Percentiles rank a stretch among this genome's conserved stretches.
phyloP scores from a whole-genome alignment of 2,888 invertebrate genomes.

The Xylota segnis region DNA sequence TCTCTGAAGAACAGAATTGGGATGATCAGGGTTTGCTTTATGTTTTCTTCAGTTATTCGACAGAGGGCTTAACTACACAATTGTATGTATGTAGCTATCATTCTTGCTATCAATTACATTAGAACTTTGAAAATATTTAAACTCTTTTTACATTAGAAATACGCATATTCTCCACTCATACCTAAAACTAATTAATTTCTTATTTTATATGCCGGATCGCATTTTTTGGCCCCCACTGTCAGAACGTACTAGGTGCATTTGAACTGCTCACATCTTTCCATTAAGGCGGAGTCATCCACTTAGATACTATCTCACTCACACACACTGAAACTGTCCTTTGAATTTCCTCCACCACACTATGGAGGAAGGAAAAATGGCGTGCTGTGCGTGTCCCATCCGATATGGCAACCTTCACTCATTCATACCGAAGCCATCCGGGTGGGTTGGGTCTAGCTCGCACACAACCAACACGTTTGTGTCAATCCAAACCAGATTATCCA shows the following conservation, averaged over 20 bases:
- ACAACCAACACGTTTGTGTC: not conserved
- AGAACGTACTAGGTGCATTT: slow-evolving; percentile 32
- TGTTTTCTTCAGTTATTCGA: too few species aligned
- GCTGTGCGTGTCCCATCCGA: slow-evolving; percentile 23
- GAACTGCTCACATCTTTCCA: not conserved
- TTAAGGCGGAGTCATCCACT: slow-evolving; percentile 35
- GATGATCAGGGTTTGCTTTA: too few species aligned
- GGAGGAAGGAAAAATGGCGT: slow-evolving; percentile 62
- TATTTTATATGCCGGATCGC: too few species aligned
- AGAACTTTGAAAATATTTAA: too few species aligned
- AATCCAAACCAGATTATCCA: slow-evolving; percentile 65
- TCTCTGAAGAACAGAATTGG: too few species aligned
- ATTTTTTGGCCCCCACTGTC: not conserved
- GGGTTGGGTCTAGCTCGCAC: slow-evolving; percentile 42
- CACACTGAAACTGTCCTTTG: not conserved
- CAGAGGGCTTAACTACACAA: too few species aligned
- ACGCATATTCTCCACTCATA: too few species aligned
- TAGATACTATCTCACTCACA: slow-evolving; percentile 27
- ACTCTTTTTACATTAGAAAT: too few species aligned
- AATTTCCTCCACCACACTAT: slow-evolving; percentile 50
- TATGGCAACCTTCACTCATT: slow-evolving; percentile 56
- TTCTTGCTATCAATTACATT: too few species aligned
- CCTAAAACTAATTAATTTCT: not conserved
- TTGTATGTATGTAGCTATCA: too few species aligned
- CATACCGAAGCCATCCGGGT: slow-evolving; percentile 11